Evolutionary conservation across 2,113 vertebrate genomes (phyloP).

Genomic region (Arizona elegans): DNA sequence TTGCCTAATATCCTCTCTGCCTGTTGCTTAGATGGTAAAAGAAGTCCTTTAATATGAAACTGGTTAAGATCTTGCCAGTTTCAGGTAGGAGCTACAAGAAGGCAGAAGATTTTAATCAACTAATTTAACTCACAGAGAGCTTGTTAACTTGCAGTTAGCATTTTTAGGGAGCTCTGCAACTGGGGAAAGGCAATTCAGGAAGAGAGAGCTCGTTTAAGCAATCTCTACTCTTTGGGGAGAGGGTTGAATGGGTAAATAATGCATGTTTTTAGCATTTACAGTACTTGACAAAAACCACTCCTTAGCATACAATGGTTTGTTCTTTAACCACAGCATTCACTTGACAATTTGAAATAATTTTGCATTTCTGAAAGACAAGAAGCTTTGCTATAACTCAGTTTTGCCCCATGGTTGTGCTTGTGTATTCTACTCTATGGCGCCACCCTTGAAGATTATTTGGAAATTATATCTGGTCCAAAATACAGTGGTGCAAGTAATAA

Average conservation of each 20-base stretch:
- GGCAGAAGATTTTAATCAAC: not conserved
- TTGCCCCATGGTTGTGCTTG: not conserved
- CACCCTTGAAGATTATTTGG: not conserved
- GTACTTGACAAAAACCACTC: not conserved
- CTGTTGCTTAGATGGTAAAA: not conserved
- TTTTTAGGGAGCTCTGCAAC: not conserved
- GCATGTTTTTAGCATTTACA: not conserved
- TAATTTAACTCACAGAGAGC: not conserved
- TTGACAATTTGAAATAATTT: not conserved
- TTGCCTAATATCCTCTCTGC: not conserved
- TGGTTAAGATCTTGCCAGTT: not conserved
- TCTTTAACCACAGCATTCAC: not conserved
- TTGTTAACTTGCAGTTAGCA: not conserved
- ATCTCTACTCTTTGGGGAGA: not conserved
- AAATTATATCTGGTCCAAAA: not conserved
- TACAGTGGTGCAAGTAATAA: not conserved
- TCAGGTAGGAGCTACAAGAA: not conserved
- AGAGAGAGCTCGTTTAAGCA: not conserved
- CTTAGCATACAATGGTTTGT: not conserved
- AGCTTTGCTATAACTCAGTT: not conserved
- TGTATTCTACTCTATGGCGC: not conserved
- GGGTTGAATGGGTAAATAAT: not conserved
- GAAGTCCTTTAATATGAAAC: not conserved
- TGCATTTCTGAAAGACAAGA: not conserved
- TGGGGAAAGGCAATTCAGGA: not conserved